phyloP scores from a whole-genome alignment of 2,888 invertebrate genomes.

The Dusona sp. region DNA sequence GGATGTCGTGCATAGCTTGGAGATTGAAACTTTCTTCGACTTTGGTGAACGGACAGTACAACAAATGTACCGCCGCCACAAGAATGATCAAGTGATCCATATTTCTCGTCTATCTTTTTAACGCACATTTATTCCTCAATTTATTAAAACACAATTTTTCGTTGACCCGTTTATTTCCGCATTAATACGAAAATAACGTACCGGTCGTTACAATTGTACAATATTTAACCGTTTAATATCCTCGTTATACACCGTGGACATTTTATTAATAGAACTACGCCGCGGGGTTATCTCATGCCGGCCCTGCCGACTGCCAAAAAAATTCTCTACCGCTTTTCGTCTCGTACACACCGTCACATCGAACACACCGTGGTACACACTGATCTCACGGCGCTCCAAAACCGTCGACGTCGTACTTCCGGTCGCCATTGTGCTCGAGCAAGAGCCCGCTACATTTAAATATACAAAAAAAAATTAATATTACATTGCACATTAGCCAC shows the following conservation, averaged over 20 bases:
- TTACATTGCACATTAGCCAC: too few species aligned
- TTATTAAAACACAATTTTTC: constrained; percentile 34
- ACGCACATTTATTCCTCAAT: constrained; percentile 54
- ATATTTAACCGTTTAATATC: constrained; percentile 49
- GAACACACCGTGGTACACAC: constrained; percentile 8
- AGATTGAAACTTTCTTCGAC: constrained; percentile 99
- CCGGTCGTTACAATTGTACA: constrained; percentile 20
- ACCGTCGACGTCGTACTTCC: constrained; percentile 27
- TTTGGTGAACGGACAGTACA: constrained; percentile 98
- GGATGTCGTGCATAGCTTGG: constrained; percentile 98
- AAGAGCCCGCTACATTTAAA: constrained; percentile 21
- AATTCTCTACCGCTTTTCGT: constrained; percentile 4
- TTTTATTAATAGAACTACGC: constrained; percentile 67
- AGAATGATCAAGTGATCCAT: constrained; percentile 92
- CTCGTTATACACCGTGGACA: constrained; percentile 58
- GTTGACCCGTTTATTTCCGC: constrained; percentile 33
- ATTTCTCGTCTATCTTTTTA: constrained; percentile 57
- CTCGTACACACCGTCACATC: background rate
- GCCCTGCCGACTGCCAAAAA: constrained; percentile 64
- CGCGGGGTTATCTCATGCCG: constrained; percentile 57
- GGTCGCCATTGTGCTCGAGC: background rate
- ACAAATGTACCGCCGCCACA: constrained; percentile 91
- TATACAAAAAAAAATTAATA: background rate
- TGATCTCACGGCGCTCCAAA: background rate
- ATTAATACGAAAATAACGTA: constrained; percentile 8